These are phyloP conservation scores for Bombus turneri DNA, from an alignment of 1,140 invertebrate genomes.

Conservation along the genomic window DNA sequence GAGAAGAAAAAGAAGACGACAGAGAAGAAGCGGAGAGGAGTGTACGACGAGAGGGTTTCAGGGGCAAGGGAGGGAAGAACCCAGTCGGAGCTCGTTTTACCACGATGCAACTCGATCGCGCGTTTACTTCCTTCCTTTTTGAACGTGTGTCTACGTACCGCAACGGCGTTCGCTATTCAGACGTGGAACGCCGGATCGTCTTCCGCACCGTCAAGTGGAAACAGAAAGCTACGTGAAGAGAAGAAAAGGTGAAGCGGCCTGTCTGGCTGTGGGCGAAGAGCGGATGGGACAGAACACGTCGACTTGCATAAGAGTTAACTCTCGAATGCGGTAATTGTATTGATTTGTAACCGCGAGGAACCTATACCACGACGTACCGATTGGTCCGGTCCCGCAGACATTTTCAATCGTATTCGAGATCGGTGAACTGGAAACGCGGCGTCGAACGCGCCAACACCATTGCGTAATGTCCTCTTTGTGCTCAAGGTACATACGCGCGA, in stretches of 20 bases:
- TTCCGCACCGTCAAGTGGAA: conserved; percentile 67
- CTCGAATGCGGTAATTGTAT: conserved; percentile 61
- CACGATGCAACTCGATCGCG: conserved; percentile 60
- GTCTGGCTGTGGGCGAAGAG: background rate
- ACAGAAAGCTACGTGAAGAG: conserved; percentile 60
- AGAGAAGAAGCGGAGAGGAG: no score
- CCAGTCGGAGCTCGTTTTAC: conserved; percentile 38
- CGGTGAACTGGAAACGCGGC: conserved; percentile 34
- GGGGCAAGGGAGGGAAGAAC: background rate
- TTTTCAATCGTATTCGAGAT: conserved; percentile 26
- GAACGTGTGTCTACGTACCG: conserved; percentile 30
- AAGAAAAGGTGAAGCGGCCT: conserved; percentile 40
- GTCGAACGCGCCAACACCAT: background rate
- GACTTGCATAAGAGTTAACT: conserved; percentile 43
- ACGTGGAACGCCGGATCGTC: conserved; percentile 62
- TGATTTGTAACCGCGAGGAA: conserved; percentile 52
- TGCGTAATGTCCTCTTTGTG: background rate
- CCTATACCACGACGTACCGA: background rate
- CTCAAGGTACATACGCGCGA: background rate
- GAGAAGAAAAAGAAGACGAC: no score
- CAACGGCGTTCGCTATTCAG: conserved; percentile 57
- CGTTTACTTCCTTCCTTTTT: conserved; percentile 47
- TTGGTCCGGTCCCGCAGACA: background rate
- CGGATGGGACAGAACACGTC: conserved; percentile 27
- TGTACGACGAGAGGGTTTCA: background rate